phyloP scores from a whole-genome alignment of 2,113 vertebrate species.

The Cavia porcellus region DNA sequence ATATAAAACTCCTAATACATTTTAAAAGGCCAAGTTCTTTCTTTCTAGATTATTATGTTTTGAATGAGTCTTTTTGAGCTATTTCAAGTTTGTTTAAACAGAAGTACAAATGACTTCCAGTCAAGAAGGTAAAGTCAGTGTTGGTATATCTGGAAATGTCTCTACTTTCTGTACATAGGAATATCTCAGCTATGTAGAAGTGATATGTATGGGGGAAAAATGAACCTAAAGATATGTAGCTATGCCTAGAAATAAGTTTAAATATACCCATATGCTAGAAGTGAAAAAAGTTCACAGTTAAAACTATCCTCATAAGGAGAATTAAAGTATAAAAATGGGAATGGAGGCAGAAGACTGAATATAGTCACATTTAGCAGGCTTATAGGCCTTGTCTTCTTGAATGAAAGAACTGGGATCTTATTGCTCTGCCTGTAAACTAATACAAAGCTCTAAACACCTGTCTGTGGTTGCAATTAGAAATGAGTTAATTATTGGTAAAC shows the following conservation, averaged over 20 bases:
- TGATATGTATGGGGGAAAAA: neutral
- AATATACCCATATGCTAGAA: constrained; percentile 34
- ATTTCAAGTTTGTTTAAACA: constrained; percentile 41
- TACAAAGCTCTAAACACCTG: neutral
- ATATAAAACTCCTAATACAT: constrained; percentile 10
- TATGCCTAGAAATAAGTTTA: constrained; percentile 23
- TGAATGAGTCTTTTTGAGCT: constrained; percentile 44
- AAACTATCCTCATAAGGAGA: neutral
- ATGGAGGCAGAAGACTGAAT: neutral
- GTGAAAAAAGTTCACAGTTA: neutral
- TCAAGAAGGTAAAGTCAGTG: constrained; percentile 51
- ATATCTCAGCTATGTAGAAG: constrained; percentile 26
- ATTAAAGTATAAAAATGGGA: neutral
- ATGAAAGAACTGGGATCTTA: constrained; percentile 17
- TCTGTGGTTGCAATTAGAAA: neutral
- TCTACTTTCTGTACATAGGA: neutral
- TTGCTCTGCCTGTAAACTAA: neutral
- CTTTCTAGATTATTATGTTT: constrained; percentile 52
- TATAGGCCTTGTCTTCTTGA: neutral
- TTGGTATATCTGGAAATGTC: constrained; percentile 40
- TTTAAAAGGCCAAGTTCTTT: constrained; percentile 37
- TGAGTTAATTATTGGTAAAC: constrained; percentile 28
- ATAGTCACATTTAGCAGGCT: neutral
- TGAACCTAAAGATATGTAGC: constrained; percentile 15
- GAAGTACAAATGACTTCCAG: constrained; percentile 40